Evolutionary conservation across 2,113 vertebrate genomes (phyloP), one percentile per base, ranked within the genome.

Genomic region (Corythoichthys intestinalis): DNA sequence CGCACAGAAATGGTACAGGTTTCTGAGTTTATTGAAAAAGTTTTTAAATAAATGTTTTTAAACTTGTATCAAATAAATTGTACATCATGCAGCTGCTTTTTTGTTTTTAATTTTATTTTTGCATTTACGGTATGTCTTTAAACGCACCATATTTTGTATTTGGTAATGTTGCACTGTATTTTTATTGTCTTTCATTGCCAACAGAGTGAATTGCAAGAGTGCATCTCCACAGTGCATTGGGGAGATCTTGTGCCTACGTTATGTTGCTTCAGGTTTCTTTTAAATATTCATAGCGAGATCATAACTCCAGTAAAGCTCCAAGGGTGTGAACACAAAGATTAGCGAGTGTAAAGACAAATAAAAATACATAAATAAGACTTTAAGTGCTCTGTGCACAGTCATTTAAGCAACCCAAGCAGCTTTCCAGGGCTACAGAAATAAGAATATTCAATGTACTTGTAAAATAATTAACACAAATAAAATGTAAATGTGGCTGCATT

Each of bases 281-380:
- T 20, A 66, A 39, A 66, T 52, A 65, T 49, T 65, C 63, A 65
- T 66, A 20, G 1, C 38, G 64, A 52, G 34, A 66, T 66, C 34
- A 52, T 52, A 52, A 39, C 15, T 50, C n/a, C 14, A 65, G 47
- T 65, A 38, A 38, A 65, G 34, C 48, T 52, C 64, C 48, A 52
- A 47, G 63, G 48, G 64, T 17, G 28, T 49, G 34, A 50, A 65
- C 35, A 64, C 2, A 44, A 65, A 65, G 56, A 34, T 14, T 20
- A 54, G 15, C n/a, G 61, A 65, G 59, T 71, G 63, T 34, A 35
- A 66, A 67, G n/a, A 62, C 2, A 6, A 47, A 47, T 63, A 63
- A 63, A 63, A 13, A 63, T 61, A 11, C 60, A 63, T 63, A 63
- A 63, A 63, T 63, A 46, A 46, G 17, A 4, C 52, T 61, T 3